Percentiles rank a stretch among this genome's conserved stretches.
Evolutionary conservation across 2,888 invertebrate genomes (phyloP).

Genomic region (Dryococelus australis): DNA sequence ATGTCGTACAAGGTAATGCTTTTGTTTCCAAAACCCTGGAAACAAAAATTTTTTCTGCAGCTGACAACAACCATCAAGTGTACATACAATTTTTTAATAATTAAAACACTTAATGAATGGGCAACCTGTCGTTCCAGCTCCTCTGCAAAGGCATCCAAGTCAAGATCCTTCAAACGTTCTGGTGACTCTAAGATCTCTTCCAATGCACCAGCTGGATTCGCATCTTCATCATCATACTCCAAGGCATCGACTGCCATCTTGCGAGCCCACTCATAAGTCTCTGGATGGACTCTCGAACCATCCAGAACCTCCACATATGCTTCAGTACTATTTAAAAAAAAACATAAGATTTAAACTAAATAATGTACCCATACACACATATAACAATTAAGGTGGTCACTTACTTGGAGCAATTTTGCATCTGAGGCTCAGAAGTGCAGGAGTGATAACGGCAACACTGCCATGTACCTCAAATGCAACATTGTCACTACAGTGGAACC

Average conservation of each 20-base stretch:
- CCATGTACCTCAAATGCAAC: no score
- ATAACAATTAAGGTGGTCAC: no score
- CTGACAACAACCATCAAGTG: not conserved
- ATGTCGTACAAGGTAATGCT: slow-evolving; percentile 97
- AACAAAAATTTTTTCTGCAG: slow-evolving; percentile 34
- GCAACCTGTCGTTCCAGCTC: slow-evolving; percentile 87
- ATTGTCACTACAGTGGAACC: no score
- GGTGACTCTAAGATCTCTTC: slow-evolving; percentile 98
- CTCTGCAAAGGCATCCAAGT: slow-evolving; percentile 97
- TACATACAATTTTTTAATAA: not conserved
- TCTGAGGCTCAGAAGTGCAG: no score
- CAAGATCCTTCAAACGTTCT: slow-evolving; percentile 92
- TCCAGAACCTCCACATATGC: slow-evolving; percentile 96
- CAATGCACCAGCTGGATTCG: slow-evolving; percentile 94
- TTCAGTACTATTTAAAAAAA: slow-evolving; percentile 71
- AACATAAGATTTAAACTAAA: not conserved
- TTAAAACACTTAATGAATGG: not conserved
- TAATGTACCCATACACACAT: not conserved
- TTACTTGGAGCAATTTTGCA: no score
- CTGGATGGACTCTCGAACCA: slow-evolving; percentile 97
- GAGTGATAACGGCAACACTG: no score
- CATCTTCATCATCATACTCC: slow-evolving; percentile 97
- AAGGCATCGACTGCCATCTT: slow-evolving; percentile 99
- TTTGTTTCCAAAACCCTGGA: slow-evolving; percentile 82
- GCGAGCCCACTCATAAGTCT: slow-evolving; percentile 99